Evolutionary conservation across 2,113 vertebrate genomes (phyloP).

Genomic region (Arenaria interpres): DNA sequence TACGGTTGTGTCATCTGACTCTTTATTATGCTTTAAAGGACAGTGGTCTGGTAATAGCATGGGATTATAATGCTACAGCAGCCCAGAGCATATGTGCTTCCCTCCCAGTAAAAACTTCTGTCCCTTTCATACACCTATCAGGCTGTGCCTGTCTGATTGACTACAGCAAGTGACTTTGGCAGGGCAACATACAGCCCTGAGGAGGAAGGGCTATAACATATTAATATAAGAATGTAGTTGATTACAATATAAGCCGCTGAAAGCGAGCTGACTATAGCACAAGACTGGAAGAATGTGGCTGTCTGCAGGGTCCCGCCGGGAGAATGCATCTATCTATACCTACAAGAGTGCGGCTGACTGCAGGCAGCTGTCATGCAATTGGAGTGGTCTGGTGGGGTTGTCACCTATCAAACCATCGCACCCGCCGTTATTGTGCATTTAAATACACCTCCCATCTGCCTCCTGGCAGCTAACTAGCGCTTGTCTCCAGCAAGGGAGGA

Average conservation of each 20-base stretch:
- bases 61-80: not conserved
- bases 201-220: conserved; percentile 4
- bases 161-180: conserved; percentile 50
- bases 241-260: conserved; percentile 26
- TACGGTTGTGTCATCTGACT: conserved; percentile 1
- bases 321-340: conserved; percentile 62
- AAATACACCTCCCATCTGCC: not conserved
- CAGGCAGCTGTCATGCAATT: conserved; percentile 32
- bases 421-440: not conserved
- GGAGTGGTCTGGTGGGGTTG: not conserved
- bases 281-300: conserved; percentile 48
- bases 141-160: conserved; percentile 37
- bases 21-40: conserved; percentile 20
- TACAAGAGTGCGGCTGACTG: not conserved
- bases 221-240: conserved; percentile 52
- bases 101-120: not conserved
- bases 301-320: conserved; percentile 15
- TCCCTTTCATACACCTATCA: not conserved
- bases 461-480: not conserved
- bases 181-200: not conserved
- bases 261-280: conserved; percentile 45
- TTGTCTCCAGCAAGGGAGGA: not conserved
- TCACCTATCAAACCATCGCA: not conserved
- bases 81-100: not conserved
- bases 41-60: not conserved